These are phyloP conservation scores for Scatophagus argus DNA, from an alignment of 2,113 vertebrate species.

Conservation along the genomic window DNA sequence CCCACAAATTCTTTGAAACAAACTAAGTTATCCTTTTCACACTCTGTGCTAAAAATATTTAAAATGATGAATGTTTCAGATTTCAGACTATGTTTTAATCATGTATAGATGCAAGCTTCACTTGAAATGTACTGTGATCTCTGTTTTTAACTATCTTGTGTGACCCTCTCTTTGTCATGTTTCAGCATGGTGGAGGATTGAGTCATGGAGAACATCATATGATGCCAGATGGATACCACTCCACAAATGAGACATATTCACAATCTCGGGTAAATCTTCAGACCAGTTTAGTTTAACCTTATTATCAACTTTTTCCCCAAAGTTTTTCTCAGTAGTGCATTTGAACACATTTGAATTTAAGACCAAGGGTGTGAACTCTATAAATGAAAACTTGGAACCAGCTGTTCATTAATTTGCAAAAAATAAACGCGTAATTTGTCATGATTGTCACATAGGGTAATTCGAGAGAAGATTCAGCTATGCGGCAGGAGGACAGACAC, in stretches of 20 bases:
- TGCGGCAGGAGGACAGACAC: constrained; percentile 86
- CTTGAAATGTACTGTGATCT: not conserved
- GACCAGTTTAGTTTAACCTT: not conserved
- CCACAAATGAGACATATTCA: constrained; percentile 54
- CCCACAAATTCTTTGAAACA: not conserved
- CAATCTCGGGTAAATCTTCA: constrained; percentile 49
- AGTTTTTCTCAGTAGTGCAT: not conserved
- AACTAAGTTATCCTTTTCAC: not conserved
- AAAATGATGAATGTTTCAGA: not conserved
- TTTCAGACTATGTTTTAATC: not conserved
- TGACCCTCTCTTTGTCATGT: constrained; percentile 20
- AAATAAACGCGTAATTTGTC: not conserved
- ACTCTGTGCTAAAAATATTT: not conserved
- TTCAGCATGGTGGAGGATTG: constrained; percentile 41
- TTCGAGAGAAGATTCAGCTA: constrained; percentile 85
- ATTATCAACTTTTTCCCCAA: not conserved
- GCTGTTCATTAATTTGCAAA: not conserved
- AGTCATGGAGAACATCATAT: constrained; percentile 49
- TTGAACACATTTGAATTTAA: not conserved
- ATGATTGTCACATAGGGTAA: constrained; percentile 79
- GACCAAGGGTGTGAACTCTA: not conserved
- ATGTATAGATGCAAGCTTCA: not conserved
- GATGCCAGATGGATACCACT: constrained; percentile 46
- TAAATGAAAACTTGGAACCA: not conserved
- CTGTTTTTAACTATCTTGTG: not conserved